Evolutionary conservation across 2,113 vertebrate genomes (phyloP).

Genomic region (Atractosteus spatula): DNA sequence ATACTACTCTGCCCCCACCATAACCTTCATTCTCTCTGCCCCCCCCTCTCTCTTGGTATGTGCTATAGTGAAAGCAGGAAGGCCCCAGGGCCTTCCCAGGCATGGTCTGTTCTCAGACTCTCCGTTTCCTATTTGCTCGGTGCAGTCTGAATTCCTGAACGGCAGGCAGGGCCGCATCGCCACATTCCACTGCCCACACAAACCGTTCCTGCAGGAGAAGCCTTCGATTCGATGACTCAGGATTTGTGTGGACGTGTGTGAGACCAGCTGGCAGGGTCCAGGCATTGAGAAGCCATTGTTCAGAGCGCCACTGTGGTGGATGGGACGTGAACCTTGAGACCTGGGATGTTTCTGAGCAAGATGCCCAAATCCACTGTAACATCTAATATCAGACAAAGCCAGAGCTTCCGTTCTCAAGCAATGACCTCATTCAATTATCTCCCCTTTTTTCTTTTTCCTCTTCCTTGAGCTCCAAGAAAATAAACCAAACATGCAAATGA

Average conservation of each 20-base stretch:
- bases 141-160: conserved; percentile 7
- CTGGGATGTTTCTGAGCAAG: background rate
- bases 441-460: background rate
- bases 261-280: background rate
- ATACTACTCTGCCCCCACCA: too few relatives aligned
- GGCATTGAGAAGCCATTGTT: background rate
- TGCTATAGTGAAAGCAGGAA: background rate
- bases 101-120: background rate
- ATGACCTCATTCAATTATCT: background rate
- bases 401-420: background rate
- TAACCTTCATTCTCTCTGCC: background rate
- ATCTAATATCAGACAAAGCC: background rate
- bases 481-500: too few relatives aligned
- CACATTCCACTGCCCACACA: background rate
- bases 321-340: background rate
- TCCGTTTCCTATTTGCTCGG: background rate
- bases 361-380: background rate
- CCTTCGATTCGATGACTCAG: background rate
- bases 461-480: background rate
- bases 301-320: background rate
- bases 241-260: background rate
- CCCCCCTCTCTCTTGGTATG: background rate
- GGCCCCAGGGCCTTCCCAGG: conserved; percentile 1
- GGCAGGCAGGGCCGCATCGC: background rate
- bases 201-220: background rate